Base-by-base conservation (phyloP, 2,888 invertebrate genomes). In the Aproaerema taeniolella region DNA sequence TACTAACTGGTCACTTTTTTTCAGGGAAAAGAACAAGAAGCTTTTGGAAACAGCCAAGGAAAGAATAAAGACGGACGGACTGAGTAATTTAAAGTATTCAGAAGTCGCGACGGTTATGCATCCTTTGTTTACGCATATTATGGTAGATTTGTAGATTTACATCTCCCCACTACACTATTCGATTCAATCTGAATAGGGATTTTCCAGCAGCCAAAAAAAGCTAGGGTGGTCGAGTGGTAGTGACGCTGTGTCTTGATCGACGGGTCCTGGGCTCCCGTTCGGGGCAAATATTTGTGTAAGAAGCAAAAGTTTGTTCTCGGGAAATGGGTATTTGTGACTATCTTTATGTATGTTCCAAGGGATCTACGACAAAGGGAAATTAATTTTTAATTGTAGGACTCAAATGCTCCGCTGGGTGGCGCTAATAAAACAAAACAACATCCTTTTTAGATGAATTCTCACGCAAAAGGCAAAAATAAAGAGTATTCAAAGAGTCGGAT, bases 81-180 rank as follows among this genome's bases (percentile, higher is more conserved):
- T 92, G 14, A 92, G 88, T 63, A 88, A 90, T 7, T 64, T 92
- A 14, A 75, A 75, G 30, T 90, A 85, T 53, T 83, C 80, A 31
- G 89, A 89, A 62, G 85, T 88, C 12, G 87, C 86, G 25, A 87
- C 85, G 6, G 86, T 88, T 16, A 69, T 89, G 38, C 88, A 89
- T 60, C 85, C 87, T 48, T 73, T 90, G n/a, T 91, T 89, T 61
- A 90, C 91, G 45, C 90, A 89, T 74, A 83, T 90, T 61, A 78
- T 89, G 67, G 89, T 89, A 40, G 89, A 89, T 55, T 64, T 72
- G 81, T 79, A 81, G 64, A 20, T 20, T 20, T 66, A 66, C 20
- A 8, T 20, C 20, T 20, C 20, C 4, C 20, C 20, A 20, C 8
- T 8, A 20, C n/a, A 20, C 20, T 6, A 20, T 6, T 20, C 4